Evolutionary conservation across 2,888 invertebrate genomes (phyloP).

Genomic region (Dasysyrphus albostriatus): DNA sequence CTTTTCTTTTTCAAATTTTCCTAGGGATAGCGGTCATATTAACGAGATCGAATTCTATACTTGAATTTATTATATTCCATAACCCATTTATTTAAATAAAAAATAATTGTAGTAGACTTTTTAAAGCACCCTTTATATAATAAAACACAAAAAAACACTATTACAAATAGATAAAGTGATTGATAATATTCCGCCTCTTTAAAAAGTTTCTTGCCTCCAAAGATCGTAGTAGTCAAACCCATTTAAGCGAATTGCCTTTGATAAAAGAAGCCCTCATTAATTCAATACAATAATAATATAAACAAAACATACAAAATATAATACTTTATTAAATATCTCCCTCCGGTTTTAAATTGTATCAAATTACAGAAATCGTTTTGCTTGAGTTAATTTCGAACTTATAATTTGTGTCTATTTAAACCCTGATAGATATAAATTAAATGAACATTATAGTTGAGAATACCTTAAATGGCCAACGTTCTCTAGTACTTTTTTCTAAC

Average conservation of each 20-base stretch:
- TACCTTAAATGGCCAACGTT: not conserved
- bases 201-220: too few species aligned
- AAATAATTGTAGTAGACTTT: too few species aligned
- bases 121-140: too few species aligned
- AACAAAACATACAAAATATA: not conserved
- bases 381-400: conserved; percentile 40
- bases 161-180: too few species aligned
- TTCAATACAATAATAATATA: not conserved
- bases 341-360: conserved; percentile 1
- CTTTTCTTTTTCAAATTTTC: too few species aligned
- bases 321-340: not conserved
- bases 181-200: too few species aligned
- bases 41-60: too few species aligned
- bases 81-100: too few species aligned
- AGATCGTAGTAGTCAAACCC: too few species aligned
- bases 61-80: too few species aligned
- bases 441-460: conserved; percentile 34
- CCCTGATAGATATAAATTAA: conserved; percentile 44
- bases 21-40: too few species aligned
- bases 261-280: not conserved
- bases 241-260: not conserved
- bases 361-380: conserved; percentile 50
- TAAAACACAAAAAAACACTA: too few species aligned
- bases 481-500: not conserved
- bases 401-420: conserved; percentile 45